Base-by-base conservation (phyloP, 1,140 invertebrate genomes). In the Drosophila navojoa region DNA sequence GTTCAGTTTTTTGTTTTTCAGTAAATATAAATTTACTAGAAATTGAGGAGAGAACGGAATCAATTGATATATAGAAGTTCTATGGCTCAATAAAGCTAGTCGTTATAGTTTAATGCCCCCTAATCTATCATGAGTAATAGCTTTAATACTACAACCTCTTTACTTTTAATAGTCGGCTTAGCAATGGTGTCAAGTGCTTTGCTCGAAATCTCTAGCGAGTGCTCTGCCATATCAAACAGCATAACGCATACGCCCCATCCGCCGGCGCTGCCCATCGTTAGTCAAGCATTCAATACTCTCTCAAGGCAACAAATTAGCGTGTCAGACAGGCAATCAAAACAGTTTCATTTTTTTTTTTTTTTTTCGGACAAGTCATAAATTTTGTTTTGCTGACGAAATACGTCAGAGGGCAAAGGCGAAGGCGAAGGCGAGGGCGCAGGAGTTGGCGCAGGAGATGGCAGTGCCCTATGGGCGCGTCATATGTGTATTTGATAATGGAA, bases 291-390 rank as follows among this genome's bases (percentile, higher is more conserved):
- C 42, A 16, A 22, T 42, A 32, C 16, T 10, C 54, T 16, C 32
- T 7, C 13, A 64, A 32, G 44, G 7, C 64, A 60, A 60, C 63
- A 72, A 72, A 72, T 68, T 68, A 68, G 70, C 55, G 29, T 29
- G 45, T 25, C 53, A 52, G 54, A 71, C 62, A 49, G 71, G 58
- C 66, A 74, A 74, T 74, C 54, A 71, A 71, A 66, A 59, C 15
- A 27, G 15, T 47, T 59, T 32, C 29, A 5, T n/a, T n/a, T n/a
- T 29, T 1, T 29, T 29, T 6, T 4, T 9, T 59, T n/a, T 7
- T 29, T 32, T 47, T 35, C 4, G 67, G 15, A 42, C 64, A 67
- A 49, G 62, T 45, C 35, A 42, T 25, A 35, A 22, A 64, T 16
- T 19, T 0, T 25, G 47, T 22, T 5, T 19, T 29, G 7, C 25